Conservation (phyloP, 2,888 invertebrate species). For the Tiphia femorata region DNA sequence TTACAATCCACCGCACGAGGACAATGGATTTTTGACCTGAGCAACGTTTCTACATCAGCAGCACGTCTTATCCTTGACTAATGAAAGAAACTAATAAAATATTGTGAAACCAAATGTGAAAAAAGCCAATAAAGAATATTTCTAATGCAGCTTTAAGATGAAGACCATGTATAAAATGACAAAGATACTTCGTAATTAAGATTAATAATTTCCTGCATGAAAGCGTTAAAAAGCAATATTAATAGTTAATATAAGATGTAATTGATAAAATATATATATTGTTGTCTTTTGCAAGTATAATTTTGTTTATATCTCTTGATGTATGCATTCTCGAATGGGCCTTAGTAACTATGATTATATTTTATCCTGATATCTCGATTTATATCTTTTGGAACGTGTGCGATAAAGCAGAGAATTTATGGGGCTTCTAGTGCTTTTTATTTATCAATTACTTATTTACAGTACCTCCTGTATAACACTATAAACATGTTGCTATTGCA, state of each 20-base stretch:
- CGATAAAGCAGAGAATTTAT: not conserved
- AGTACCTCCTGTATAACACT: constrained; percentile 48
- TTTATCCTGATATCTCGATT: no score
- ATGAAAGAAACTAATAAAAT: not conserved
- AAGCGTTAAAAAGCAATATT: no score
- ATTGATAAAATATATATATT: no score
- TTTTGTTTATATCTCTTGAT: no score
- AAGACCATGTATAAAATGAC: no score
- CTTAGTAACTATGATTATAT: no score
- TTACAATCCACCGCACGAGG: constrained; percentile 24
- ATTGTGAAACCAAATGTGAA: not conserved
- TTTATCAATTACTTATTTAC: constrained; percentile 50
- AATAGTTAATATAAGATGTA: no score
- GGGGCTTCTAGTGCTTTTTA: constrained; percentile 40
- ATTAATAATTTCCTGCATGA: no score
- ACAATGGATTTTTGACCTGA: constrained; percentile 5
- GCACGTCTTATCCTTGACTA: no score
- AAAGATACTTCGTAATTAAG: no score
- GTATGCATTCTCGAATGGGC: no score
- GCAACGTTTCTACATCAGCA: not conserved
- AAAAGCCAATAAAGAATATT: not conserved
- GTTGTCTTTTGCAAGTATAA: no score
- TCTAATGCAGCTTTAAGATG: not conserved
- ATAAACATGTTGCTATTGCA: constrained; percentile 44
- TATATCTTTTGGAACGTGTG: not conserved